Base-by-base conservation (phyloP, 1,140 invertebrate genomes). In the Drosophila kurseongensis region DNA sequence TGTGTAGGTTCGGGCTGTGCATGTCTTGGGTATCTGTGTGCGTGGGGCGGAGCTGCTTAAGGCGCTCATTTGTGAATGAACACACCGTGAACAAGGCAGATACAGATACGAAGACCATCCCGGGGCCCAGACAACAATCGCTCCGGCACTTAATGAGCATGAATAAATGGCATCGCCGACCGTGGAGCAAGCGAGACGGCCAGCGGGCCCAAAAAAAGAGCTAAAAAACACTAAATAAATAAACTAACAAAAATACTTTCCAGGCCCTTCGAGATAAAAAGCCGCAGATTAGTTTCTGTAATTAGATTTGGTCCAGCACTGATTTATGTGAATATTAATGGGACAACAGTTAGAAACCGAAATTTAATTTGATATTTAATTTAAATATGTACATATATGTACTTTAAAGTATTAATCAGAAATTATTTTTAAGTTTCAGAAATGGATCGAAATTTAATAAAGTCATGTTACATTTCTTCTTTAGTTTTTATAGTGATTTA, bases 1-100 rank as follows among this genome's bases (percentile, higher is more conserved):
- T 61, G 50, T 47, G 32, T 45, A 29, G 32, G 44, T 32, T 32
- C 29, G 8, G 29, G 29, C 8, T 32, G 29, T 32, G 29, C 29
- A 32, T 32, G 29, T 7, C 29, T 44, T 45, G 42, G 16, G 52
- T 60, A 47, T 78, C 42, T 68, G 61, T 78, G 62, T 89, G 55
- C 72, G 58, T 68, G 86, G 86, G 86, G 86, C 86, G 86, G 86
- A 90, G 86, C 86, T 90, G 86, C 86, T 90, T 90, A 78, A 88
- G 86, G 86, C 86, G 76, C 86, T 90, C 86, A 90, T 90, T 90
- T 90, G 86, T 90, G 86, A 90, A 90, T 90, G 86, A 90, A 90
- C 85, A 85, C 85, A 77, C 59, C 75, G 80, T 72, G 80, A 89
- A 89, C 80, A 72, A 71, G 68, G 35, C 68, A 71, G 66, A 56